Percentiles rank a stretch among this genome's conserved stretches.
Evolutionary conservation across 2,797 vertebrate species (phyloP).

Genomic region (Acanthis flammea): DNA sequence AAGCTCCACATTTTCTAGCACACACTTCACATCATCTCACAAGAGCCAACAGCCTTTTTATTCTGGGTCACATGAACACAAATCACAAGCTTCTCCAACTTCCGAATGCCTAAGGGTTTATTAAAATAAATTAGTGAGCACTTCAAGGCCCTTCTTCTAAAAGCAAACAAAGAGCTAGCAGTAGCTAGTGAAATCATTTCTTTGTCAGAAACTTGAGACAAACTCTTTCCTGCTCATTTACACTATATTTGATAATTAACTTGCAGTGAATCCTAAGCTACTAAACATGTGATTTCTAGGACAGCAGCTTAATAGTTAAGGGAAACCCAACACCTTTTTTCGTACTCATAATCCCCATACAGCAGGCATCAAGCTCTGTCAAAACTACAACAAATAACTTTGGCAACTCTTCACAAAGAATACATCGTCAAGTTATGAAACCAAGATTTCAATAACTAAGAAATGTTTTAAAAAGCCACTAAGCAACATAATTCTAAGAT

Average conservation of each 20-base stretch:
- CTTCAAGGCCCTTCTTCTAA: neutral
- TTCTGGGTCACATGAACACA: neutral
- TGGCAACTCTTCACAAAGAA: neutral
- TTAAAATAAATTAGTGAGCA: neutral
- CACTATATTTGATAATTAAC: neutral
- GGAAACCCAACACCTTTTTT: neutral
- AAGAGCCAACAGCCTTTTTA: neutral
- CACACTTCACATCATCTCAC: neutral
- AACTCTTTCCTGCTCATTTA: neutral
- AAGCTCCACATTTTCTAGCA: neutral
- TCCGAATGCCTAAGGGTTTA: neutral
- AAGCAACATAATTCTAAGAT: neutral
- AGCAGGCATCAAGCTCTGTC: neutral
- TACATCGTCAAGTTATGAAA: neutral
- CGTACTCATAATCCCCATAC: neutral
- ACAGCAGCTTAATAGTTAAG: neutral
- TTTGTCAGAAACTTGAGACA: neutral
- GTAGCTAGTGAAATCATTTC: neutral
- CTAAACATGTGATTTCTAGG: neutral
- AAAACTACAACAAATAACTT: neutral
- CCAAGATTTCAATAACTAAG: neutral
- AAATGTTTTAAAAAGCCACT: neutral
- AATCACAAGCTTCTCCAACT: neutral
- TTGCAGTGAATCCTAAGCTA: neutral
- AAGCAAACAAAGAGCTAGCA: neutral